These are phyloP conservation scores for Bufo bufo DNA, from an alignment of 2,113 vertebrate genomes.

Conservation along the genomic window DNA sequence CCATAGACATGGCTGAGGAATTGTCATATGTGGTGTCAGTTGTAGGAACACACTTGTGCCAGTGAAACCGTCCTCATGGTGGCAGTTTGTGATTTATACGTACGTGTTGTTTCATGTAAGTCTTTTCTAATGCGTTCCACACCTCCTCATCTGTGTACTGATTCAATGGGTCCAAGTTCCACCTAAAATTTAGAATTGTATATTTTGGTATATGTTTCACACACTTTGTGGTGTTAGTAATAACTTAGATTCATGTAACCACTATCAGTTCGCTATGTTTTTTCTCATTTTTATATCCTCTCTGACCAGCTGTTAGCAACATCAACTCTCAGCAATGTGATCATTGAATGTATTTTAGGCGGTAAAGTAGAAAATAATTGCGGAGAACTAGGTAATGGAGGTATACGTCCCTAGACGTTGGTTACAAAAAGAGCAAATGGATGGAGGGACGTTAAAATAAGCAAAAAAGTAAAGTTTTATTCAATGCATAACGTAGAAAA, in stretches of 20 bases:
- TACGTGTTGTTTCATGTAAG: conserved; percentile 76
- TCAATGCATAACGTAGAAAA: too few species aligned
- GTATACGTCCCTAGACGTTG: too few species aligned
- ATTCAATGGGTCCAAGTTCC: conserved; percentile 79
- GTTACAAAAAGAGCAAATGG: too few species aligned
- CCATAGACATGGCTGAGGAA: not conserved
- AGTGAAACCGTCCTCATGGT: not conserved
- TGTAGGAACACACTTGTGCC: not conserved
- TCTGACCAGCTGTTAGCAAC: not conserved
- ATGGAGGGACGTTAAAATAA: too few species aligned
- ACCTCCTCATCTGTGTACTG: conserved; percentile 73
- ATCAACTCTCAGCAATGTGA: not conserved
- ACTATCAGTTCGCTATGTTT: not conserved
- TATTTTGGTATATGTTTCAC: not conserved
- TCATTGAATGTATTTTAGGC: too few species aligned
- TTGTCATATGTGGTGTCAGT: not conserved
- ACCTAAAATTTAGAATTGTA: conserved; percentile 65
- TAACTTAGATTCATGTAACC: not conserved
- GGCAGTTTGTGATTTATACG: conserved; percentile 45
- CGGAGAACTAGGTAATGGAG: too few species aligned
- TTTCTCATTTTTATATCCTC: not conserved
- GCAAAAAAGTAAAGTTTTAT: too few species aligned
- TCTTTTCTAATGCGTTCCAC: conserved; percentile 77
- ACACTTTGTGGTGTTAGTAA: not conserved
- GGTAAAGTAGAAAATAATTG: not conserved